Base-by-base conservation (phyloP, 2,113 vertebrate species). In the Bubo bubo region DNA sequence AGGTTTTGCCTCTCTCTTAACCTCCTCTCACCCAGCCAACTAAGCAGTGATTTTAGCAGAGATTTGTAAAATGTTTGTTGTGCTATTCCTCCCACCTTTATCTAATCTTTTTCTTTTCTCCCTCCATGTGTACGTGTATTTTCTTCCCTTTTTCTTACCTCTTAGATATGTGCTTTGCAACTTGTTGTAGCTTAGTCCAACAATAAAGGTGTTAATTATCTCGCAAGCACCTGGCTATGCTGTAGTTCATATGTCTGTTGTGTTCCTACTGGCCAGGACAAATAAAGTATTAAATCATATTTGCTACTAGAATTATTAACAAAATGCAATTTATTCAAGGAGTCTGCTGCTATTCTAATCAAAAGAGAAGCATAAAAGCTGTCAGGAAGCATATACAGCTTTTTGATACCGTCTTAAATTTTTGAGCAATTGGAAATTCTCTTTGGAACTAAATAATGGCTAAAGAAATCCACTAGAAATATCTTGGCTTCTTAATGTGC, bases 1-100 rank as follows among this genome's bases (percentile, higher is more conserved):
- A 79, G 81, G 50, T 84, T 97, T 97, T 96, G 23, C 92, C 90
- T 96, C 96, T 91, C 84, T 93, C 88, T 94, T 97, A 96, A 93
- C 87, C 89, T 95, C 28, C 75, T 73, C 93, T 92, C 75, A 70
- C 41, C 41, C 81, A 95, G 90, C 67, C 90, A 84, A 9, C 68
- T 85, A 92, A 96, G 84, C 81, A 85, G 55, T 77, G 90, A 95
- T 96, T 94, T 94, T 81, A 91, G 72, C 67, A 84, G 43, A 95
- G 92, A 97, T 97, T 88, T 95, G 45, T 73, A 66, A 88, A 95
- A 71, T 3, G n/a, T 68, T 84, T 67, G 49, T 72, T 90, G 12
- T 80, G 67, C 80, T 94, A 28, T 93, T 85, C 79, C 59, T 26
- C 79, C 85, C 21, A 22, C 41, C 35, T 20, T 49, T 86, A 45